Conservation (phyloP, 2,113 vertebrate species). For the Camelus dromedarius region DNA sequence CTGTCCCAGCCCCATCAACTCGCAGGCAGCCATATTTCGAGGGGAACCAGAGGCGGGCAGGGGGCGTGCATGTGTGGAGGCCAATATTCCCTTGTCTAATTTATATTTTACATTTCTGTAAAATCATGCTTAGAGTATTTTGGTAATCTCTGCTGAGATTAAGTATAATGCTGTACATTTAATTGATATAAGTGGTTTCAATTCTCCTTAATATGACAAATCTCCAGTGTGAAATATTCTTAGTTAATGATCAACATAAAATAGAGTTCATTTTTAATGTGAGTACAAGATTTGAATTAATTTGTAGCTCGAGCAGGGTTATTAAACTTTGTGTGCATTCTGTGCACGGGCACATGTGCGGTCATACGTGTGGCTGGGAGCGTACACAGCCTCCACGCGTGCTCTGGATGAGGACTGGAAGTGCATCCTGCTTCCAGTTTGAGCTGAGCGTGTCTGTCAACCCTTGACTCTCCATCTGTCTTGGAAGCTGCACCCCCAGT, state of each 20-base stretch:
- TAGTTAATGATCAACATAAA: slow-evolving; percentile 95
- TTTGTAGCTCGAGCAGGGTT: slow-evolving; percentile 88
- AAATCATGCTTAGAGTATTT: slow-evolving; percentile 90
- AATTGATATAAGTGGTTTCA: slow-evolving; percentile 93
- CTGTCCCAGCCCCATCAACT: neutral
- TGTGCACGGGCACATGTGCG: slow-evolving; percentile 56
- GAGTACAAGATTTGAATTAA: slow-evolving; percentile 93
- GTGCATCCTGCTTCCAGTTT: accelerated
- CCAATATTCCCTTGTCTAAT: slow-evolving; percentile 79
- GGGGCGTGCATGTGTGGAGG: slow-evolving; percentile 43
- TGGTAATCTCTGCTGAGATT: slow-evolving; percentile 92
- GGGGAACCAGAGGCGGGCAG: neutral
- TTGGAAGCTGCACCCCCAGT: neutral
- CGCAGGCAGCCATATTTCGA: slow-evolving; percentile 28
- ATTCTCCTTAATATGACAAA: slow-evolving; percentile 93
- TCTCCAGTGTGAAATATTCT: slow-evolving; percentile 93
- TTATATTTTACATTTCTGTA: slow-evolving; percentile 87
- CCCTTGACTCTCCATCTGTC: neutral
- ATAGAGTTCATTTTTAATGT: slow-evolving; percentile 94
- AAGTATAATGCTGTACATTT: slow-evolving; percentile 90
- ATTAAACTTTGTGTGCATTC: slow-evolving; percentile 85
- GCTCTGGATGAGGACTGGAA: neutral
- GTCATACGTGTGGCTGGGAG: neutral
- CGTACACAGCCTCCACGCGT: accelerated
- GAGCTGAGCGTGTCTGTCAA: neutral